Evolutionary conservation across 1,140 invertebrate species (phyloP).

Genomic region (Eupristina koningsbergeri): DNA sequence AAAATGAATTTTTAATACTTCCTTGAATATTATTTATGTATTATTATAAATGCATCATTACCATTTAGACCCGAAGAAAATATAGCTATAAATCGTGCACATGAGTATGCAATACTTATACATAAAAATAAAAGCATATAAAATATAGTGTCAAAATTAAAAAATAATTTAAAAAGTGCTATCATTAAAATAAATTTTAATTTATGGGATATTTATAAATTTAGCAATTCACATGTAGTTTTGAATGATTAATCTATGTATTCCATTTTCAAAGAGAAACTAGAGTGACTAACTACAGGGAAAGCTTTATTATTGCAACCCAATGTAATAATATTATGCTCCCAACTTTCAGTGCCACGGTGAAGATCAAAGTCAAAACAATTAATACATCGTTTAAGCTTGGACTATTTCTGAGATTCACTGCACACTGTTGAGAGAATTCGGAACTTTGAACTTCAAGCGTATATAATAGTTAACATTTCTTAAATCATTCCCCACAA

Average conservation of each 20-base stretch:
- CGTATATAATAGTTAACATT: conserved; percentile 27
- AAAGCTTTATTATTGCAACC: conserved; percentile 20
- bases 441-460: conserved; percentile 26
- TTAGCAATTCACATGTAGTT: background rate
- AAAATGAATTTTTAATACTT: too few relatives aligned
- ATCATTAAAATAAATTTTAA: too few relatives aligned
- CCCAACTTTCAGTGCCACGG: background rate
- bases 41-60: too few relatives aligned
- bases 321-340: conserved; percentile 28
- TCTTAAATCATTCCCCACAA: conserved; percentile 22
- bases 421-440: background rate
- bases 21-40: too few relatives aligned
- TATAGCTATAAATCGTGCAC: too few relatives aligned
- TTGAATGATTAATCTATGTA: conserved; percentile 24
- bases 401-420: background rate
- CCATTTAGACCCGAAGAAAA: too few relatives aligned
- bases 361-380: conserved; percentile 50
- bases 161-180: too few relatives aligned
- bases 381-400: conserved; percentile 52
- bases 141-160: too few relatives aligned
- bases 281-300: background rate
- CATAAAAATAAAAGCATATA: too few relatives aligned
- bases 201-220: too few relatives aligned
- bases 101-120: too few relatives aligned
- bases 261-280: background rate